Evolutionary conservation across 1,140 invertebrate genomes (phyloP), one percentile per base, ranked within the genome.

Genomic region (Rhopalosiphum padi): DNA sequence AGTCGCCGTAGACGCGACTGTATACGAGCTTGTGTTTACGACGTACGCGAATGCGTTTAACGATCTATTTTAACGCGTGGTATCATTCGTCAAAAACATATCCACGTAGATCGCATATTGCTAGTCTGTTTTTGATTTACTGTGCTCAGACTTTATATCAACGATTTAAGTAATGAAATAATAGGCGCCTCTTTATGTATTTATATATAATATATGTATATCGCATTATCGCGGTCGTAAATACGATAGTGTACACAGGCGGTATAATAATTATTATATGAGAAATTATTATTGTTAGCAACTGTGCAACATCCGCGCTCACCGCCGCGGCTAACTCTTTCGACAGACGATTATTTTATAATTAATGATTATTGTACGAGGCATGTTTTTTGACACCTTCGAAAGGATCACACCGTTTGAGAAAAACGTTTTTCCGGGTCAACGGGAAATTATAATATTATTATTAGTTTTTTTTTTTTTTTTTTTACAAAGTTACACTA

Each of bases 31-130:
- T 43, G 23, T 90, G 89, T 90, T 90, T 90, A 68, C 89, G 89
- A 90, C 89, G 55, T 68, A 90, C 88, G 37, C 88, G 89, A 60
- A 90, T 68, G 89, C 89, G 25, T 90, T 90, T 68, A 68, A 90
- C 89, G 89, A 90, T 90, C 35, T 48, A 48, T 90, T 68, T 55
- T 68, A 68, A 90, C 55, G 89, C 55, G 89, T 41, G 55, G 60
- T 68, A 90, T 90, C 53, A 68, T 90, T 90, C 89, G 89, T 90
- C 89, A 90, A 90, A 90, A 90, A 90, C 89, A 90, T 60, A 43
- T 43, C 55, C 89, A n/a, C 83, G 82, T 85, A 85, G 22, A 83
- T 48, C 53, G 30, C 23, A 11, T 43, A 60, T 60, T 35, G 53
- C 23, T 30, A 35, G 53, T 68, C 89, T 90, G 89, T 46, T 90